phyloP scores from a whole-genome alignment of 1,140 invertebrate genomes.

The Aphidius ervi region DNA sequence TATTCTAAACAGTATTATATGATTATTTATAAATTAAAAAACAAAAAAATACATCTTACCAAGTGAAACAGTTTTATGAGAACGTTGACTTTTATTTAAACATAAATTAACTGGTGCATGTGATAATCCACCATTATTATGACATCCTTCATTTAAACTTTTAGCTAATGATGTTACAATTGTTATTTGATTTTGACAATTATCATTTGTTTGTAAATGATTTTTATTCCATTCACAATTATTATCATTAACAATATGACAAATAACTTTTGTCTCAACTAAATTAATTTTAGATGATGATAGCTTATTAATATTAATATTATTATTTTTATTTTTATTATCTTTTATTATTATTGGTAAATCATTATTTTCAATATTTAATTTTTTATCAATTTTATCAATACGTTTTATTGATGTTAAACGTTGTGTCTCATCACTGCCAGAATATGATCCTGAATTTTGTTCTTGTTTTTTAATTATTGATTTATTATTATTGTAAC shows the following conservation, averaged over 20 bases:
- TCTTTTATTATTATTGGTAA: not conserved
- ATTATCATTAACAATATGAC: no score
- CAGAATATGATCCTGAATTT: conserved; percentile 36
- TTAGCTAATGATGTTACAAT: conserved; percentile 44
- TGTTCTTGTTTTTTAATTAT: conserved; percentile 24
- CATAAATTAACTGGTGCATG: conserved; percentile 20
- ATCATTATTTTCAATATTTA: conserved; percentile 2
- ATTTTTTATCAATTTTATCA: conserved; percentile 2
- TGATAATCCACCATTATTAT: conserved; percentile 23
- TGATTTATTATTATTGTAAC: conserved; percentile 29
- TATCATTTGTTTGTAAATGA: no score
- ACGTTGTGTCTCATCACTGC: conserved; percentile 41
- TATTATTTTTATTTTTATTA: not conserved
- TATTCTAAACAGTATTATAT: no score
- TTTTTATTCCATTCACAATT: no score
- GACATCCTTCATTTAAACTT: conserved; percentile 36
- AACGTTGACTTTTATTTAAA: conserved; percentile 22
- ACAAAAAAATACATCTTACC: conserved; percentile 26
- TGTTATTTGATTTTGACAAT: conserved; percentile 43
- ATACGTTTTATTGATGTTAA: conserved; percentile 13
- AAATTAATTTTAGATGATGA: no score
- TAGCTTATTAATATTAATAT: not conserved
- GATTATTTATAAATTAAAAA: no score
- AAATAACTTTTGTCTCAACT: no score
- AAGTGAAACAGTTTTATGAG: conserved; percentile 32